Evolutionary conservation across 2,797 vertebrate species (phyloP).

Genomic region (Chloroceryle inda): DNA sequence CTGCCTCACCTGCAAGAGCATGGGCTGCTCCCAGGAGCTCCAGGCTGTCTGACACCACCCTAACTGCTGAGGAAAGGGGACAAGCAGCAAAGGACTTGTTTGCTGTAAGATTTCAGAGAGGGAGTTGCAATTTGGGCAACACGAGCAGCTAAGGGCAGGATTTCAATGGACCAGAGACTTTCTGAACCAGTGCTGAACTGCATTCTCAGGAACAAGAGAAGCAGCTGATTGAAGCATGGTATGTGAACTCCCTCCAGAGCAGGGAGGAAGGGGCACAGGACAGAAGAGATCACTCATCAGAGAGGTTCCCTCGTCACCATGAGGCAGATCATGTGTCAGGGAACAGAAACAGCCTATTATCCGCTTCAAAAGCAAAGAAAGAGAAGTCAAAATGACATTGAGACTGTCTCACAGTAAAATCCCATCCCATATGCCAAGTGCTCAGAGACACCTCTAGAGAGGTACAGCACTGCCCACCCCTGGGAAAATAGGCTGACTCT

Average conservation of each 20-base stretch:
- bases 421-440: not conserved
- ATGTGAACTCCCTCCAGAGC: not conserved
- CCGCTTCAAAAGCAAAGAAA: not conserved
- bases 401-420: not conserved
- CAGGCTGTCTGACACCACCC: not conserved
- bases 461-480: not conserved
- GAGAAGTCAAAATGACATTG: constrained; percentile 25
- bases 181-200: constrained; percentile 20
- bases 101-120: not conserved
- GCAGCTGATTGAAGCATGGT: constrained; percentile 8
- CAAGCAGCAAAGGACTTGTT: not conserved
- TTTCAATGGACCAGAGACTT: constrained; percentile 1
- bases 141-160: not conserved
- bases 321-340: constrained; percentile 25
- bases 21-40: not conserved
- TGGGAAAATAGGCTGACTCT: not conserved
- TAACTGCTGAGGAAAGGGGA: not conserved
- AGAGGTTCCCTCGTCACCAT: not conserved
- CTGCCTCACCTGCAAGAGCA: not conserved
- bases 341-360: constrained; percentile 42
- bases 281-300: constrained; percentile 45
- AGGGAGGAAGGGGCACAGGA: not conserved
- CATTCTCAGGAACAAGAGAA: constrained; percentile 60
- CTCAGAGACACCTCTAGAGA: not conserved
- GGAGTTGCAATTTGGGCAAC: not conserved